A percentile compares a stretch with the other conserved stretches of the same genome.
phyloP scores from a whole-genome alignment of 92 coral and sea anemone genomes.

The Blastomussa wellsi region DNA sequence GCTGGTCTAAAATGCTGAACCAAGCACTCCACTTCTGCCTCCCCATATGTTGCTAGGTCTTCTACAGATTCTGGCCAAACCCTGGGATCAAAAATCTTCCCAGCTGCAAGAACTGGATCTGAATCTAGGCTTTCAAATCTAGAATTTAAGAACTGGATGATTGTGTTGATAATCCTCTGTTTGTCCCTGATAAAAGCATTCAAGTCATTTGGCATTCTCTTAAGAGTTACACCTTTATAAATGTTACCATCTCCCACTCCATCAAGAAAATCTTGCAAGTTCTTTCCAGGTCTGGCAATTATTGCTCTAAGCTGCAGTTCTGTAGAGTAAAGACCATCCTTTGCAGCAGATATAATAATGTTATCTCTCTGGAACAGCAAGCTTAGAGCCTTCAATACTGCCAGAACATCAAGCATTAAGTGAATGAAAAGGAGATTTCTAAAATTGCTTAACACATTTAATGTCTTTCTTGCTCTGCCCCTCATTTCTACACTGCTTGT shows the following conservation, averaged over 20 bases:
- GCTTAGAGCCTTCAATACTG: conserved; percentile 3
- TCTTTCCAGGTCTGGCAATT: conserved; percentile 7
- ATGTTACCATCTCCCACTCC: conserved; percentile 32
- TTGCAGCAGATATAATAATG: conserved; percentile 24
- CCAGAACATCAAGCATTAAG: conserved; percentile 9
- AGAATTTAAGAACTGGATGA: conserved; percentile 17
- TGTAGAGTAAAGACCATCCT: conserved; percentile 23
- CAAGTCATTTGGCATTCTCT: conserved; percentile 25
- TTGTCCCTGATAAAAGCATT: conserved; percentile 19
- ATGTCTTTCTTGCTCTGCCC: conserved; percentile 44
- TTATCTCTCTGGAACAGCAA: conserved; percentile 24
- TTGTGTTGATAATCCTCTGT: conserved; percentile 24
- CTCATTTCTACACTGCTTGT: conserved; percentile 26
- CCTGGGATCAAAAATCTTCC: conserved; percentile 18
- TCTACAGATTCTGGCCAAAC: conserved; percentile 26
- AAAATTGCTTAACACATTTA: not conserved
- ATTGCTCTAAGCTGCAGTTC: conserved; percentile 20
- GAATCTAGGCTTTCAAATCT: conserved; percentile 8
- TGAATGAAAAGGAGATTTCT: too few species aligned
- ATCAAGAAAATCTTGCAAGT: conserved; percentile 31
- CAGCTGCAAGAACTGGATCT: conserved; percentile 15
- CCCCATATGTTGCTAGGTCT: not conserved
- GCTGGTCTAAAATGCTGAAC: too few species aligned
- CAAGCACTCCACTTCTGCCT: too few species aligned
- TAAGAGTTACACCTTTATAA: conserved; percentile 20